These are phyloP conservation scores for Ectobius pallidus DNA, from an alignment of 2,888 invertebrate species.

Conservation along the genomic window DNA sequence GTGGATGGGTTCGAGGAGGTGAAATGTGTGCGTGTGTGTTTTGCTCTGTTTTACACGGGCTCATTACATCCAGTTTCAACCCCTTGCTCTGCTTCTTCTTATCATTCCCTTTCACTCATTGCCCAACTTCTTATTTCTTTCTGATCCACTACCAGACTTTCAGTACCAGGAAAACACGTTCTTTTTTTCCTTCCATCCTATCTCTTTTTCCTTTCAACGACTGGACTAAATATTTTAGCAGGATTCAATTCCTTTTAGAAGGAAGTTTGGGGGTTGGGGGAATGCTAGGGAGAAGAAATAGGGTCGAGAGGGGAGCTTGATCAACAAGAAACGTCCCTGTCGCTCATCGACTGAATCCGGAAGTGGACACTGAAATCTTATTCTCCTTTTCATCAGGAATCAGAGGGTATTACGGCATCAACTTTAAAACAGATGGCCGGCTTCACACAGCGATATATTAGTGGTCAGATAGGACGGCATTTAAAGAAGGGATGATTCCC, in stretches of 20 bases:
- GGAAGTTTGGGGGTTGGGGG: conserved; percentile 18
- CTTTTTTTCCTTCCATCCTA: not conserved
- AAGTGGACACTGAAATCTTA: conserved; percentile 31
- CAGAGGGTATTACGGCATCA: no score
- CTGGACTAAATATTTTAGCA: conserved; percentile 39
- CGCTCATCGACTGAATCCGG: conserved; percentile 32
- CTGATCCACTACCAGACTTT: not conserved
- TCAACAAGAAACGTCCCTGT: not conserved
- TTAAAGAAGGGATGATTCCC: no score
- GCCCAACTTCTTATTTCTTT: conserved; percentile 10
- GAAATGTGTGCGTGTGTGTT: no score
- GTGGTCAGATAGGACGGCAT: no score
- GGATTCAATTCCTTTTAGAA: conserved; percentile 40
- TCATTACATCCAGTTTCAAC: conserved; percentile 36
- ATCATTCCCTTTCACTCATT: conserved; percentile 12
- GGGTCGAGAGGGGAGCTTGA: conserved; percentile 11
- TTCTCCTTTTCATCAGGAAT: no score
- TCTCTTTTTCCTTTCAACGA: conserved; percentile 36
- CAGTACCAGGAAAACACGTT: conserved; percentile 20
- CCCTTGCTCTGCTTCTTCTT: not conserved
- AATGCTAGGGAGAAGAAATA: conserved; percentile 19
- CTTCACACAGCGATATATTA: no score
- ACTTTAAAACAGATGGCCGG: no score
- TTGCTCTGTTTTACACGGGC: conserved; percentile 39
- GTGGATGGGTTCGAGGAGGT: conserved; percentile 12